Evolutionary conservation across 2,113 vertebrate genomes (phyloP), one percentile per base, ranked within the genome.

Genomic region (Brachypodius melanocephalos): DNA sequence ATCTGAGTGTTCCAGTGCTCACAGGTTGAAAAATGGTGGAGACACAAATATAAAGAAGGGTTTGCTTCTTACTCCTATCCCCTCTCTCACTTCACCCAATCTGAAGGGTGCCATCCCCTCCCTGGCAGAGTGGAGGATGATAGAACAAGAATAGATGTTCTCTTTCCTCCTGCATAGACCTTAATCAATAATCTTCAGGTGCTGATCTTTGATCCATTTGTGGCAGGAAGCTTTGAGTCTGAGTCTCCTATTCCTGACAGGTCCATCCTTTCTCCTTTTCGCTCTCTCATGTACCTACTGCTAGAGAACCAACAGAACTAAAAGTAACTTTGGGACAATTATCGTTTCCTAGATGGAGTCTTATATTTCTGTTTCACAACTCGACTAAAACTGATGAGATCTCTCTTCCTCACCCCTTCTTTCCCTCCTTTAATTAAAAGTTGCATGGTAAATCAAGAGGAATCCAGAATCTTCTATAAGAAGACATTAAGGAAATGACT

Each of bases 401-500:
- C 18, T 72, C 62, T 58, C 32, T 54, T 78, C 19, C 19, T 38
- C 3, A 3, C 4, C 36, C 31, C 11, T 83, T 88, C 52, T 75
- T 76, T 69, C 24, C 46, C 32, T 86, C 57, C 89, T 67, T 68
- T 86, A 90, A 95, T 62, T 94, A 90, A 80, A 72, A 89, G 38
- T 22, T 67, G 67, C 29, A 51, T 5, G 19, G 46, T 65, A 77
- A 90, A 87, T 78, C 68, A 83, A 88, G 34, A 65, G 36, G 40
- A 85, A 90, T 76, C 17, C 68, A 91, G 19, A 72, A 9, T 94
- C 75, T 71, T n/a, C 43, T 16, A 14, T 58, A 67, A 85, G 71
- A 91, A 65, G 49, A 73, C 46, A 55, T 62, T 67, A 72, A 76
- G 49, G 54, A 88, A 91, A 69, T 31, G 9, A 66, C 18, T 58